Base-by-base conservation (phyloP, 2,888 invertebrate genomes). In the Tenthredo amoena region DNA sequence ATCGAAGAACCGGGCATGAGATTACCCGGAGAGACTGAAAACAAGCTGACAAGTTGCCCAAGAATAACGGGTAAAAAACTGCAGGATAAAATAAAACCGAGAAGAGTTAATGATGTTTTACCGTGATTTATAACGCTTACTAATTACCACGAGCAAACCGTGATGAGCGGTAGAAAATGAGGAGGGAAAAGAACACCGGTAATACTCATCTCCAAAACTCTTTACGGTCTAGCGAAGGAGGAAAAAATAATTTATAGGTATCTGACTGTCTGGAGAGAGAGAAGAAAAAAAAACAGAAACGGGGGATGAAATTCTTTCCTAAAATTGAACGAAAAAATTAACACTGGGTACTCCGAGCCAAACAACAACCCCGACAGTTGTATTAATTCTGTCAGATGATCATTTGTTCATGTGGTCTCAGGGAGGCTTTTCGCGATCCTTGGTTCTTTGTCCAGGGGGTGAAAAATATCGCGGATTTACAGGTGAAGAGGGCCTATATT, bases 331-430 rank as follows among this genome's bases (percentile, higher is more conserved):
- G 15, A 34, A 68, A 68, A 34, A 34, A 12, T 1, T 26, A 34
- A 71, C 15, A 71, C 18, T 15, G 31, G 7, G 3, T 26, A 62
- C 26, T 62, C 21, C 2, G 21, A 26, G 10, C 0, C 26, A 26
- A 12, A 62, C 26, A 26, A 85, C 21, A 40, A 77, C 40, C 55
- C 0, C 15, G 71, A 74, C 77, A 65, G 74, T 55, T 85, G 86
- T 87, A 89, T 89, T 89, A 85, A 85, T 91, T 88, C 88, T 87
- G 87, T 87, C 86, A 85, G 88, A 89, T 89, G 89, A 89, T 89
- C 90, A 89, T 91, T 89, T 68, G 55, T 85, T 77, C 26, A 10
- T 12, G 40, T 55, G 15, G 31, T 31, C 21, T 21, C 12, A 37
- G 34, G 15, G 47, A 6, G 37, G 40, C 84, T 21, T 55, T 74